Base-by-base conservation (phyloP, 2,113 vertebrate species). In the Oryzias javanicus region DNA sequence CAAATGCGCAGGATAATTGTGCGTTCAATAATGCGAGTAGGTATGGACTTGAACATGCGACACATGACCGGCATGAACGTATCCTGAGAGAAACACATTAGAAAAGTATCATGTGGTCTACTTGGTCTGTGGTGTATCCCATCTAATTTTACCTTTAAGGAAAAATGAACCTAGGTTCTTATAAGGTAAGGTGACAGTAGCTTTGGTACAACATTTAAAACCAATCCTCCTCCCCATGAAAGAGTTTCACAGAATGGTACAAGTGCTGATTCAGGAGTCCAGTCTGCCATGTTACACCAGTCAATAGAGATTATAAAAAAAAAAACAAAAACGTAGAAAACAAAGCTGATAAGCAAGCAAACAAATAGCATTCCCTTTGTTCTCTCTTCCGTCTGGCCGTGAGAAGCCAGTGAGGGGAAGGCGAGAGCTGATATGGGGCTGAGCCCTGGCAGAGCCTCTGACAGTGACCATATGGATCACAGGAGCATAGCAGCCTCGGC, bases 391-490 rank as follows among this genome's bases (percentile, higher is more conserved):
- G 55, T 68, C 60, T 74, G 72, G 58, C 76, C 81, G 55, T 7
- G 44, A 66, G 62, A 35, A 58, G 78, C 53, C 73, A 55, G 70
- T 24, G 72, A 77, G 66, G 46, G 55, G 67, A 64, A 53, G 52
- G 70, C 70, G 72, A 35, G 52, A 74, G 70, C 78, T 72, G 76
- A 86, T 85, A 67, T 8, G 65, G 58, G 84, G 55, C 72, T 67
- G 78, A 67, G 59, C 65, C 58, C 83, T 84, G 82, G 78, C 88
- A 80, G 74, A 56, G 78, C 55, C 63, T 79, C 85, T 81, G 83
- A 86, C 85, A 82, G 78, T 75, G 68, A 78, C 76, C 86, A 89
- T 90, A 85, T 86, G 89, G 82, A 88, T 82, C 82, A 83, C 70
- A 79, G 74, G 73, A 68, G 63, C 63, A 69, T n/a, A 27, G 65